Percentiles rank a stretch among this genome's conserved stretches.
Conservation (phyloP, 2,113 vertebrate species). For the Urocitellus parryii region DNA sequence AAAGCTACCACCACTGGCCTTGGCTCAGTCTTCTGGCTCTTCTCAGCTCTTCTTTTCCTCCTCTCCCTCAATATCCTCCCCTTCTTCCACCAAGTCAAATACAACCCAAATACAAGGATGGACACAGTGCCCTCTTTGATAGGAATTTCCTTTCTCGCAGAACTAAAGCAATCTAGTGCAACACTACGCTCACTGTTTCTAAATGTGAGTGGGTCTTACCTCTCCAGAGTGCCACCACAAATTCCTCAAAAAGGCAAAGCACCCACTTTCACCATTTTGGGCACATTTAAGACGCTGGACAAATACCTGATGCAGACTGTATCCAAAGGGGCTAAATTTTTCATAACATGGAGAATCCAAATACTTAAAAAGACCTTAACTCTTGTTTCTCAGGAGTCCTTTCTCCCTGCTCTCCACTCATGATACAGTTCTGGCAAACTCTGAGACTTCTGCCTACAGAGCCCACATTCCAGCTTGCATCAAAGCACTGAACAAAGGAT, state of each 20-base stretch:
- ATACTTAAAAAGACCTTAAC: not conserved
- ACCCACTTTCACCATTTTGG: not conserved
- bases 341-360: not conserved
- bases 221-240: not conserved
- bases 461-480: slow-evolving; percentile 1
- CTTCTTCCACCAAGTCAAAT: slow-evolving; percentile 16
- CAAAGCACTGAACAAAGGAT: slow-evolving; percentile 74
- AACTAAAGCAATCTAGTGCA: not conserved
- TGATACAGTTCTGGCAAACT: slow-evolving; percentile 47
- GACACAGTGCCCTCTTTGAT: not conserved
- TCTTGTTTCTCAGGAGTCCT: not conserved
- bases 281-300: not conserved
- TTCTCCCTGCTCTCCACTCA: not conserved
- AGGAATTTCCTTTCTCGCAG: slow-evolving; percentile 5
- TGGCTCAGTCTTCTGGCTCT: not conserved
- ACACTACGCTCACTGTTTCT: not conserved
- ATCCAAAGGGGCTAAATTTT: not conserved
- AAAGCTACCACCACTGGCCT: not conserved
- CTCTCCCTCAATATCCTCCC: not conserved
- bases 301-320: not conserved
- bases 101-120: not conserved
- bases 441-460: slow-evolving; percentile 48
- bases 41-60: not conserved
- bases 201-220: not conserved
- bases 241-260: not conserved